Evolutionary conservation across 1,140 invertebrate species (phyloP).

Genomic region (Andricus grossulariae): DNA sequence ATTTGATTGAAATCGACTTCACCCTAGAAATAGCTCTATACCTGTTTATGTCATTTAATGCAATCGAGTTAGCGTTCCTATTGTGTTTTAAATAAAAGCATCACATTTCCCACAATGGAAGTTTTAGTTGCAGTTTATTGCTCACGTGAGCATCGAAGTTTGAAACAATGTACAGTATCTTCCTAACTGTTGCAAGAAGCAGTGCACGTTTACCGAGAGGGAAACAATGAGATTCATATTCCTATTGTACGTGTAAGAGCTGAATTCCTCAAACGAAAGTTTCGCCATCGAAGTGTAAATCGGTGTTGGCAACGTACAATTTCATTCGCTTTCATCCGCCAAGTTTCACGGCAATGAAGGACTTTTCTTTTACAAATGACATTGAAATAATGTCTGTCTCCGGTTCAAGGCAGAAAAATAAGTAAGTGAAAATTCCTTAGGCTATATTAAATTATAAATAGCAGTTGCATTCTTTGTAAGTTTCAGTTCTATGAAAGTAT

Average conservation of each 20-base stretch:
- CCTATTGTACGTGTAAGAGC: background rate
- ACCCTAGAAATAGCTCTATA: background rate
- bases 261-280: slow-evolving; percentile 14
- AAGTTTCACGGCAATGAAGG: background rate
- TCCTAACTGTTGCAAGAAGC: slow-evolving; percentile 13
- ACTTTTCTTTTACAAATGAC: background rate
- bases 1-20: background rate
- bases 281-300: slow-evolving; percentile 8
- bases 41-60: background rate
- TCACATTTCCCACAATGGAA: background rate
- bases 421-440: background rate
- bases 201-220: slow-evolving; percentile 15
- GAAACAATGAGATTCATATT: slow-evolving; percentile 30
- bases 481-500: too few species aligned
- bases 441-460: background rate
- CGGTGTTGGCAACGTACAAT: background rate
- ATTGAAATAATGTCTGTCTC: background rate
- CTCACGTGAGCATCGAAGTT: background rate
- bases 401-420: background rate
- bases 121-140: background rate
- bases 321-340: background rate
- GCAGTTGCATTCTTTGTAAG: too few species aligned
- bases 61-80: background rate
- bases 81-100: background rate
- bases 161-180: slow-evolving; percentile 19